Conservation (phyloP, 2,888 invertebrate genomes). For the Laspeyria flexula region DNA sequence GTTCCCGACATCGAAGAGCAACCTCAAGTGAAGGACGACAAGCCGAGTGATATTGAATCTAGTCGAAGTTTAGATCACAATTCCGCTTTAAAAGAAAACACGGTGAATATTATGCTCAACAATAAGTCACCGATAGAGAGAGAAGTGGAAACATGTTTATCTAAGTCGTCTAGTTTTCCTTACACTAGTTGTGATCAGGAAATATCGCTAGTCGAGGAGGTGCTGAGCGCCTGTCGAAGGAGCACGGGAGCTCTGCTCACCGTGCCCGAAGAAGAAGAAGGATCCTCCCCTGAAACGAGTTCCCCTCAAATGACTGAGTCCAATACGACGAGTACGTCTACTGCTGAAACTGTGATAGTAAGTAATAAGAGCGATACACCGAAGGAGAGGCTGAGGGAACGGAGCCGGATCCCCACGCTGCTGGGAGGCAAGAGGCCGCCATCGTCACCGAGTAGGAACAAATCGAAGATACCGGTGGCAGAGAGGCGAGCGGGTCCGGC, state of each 20-base stretch:
- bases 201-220: conserved; percentile 78
- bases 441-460: conserved; percentile 71
- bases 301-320: conserved; percentile 88
- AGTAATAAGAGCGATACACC: conserved; percentile 83
- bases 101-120: conserved; percentile 74
- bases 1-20: conserved; percentile 59
- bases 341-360: conserved; percentile 90
- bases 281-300: conserved; percentile 78
- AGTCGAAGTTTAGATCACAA: conserved; percentile 68
- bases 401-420: conserved; percentile 85
- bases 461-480: conserved; percentile 77
- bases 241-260: conserved; percentile 82
- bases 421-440: conserved; percentile 81
- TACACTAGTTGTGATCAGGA: conserved; percentile 67
- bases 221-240: conserved; percentile 76
- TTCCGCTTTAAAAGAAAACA: conserved; percentile 75
- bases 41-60: conserved; percentile 66
- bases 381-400: conserved; percentile 78
- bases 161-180: conserved; percentile 75
- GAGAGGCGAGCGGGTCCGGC: conserved; percentile 55
- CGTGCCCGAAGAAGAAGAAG: conserved; percentile 88
- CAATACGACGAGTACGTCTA: conserved; percentile 88
- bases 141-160: conserved; percentile 61
- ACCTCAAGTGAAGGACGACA: conserved; percentile 60
- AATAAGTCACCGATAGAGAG: conserved; percentile 58